Evolutionary conservation across 2,888 invertebrate species (phyloP).

Genomic region (Ormia ochracea): DNA sequence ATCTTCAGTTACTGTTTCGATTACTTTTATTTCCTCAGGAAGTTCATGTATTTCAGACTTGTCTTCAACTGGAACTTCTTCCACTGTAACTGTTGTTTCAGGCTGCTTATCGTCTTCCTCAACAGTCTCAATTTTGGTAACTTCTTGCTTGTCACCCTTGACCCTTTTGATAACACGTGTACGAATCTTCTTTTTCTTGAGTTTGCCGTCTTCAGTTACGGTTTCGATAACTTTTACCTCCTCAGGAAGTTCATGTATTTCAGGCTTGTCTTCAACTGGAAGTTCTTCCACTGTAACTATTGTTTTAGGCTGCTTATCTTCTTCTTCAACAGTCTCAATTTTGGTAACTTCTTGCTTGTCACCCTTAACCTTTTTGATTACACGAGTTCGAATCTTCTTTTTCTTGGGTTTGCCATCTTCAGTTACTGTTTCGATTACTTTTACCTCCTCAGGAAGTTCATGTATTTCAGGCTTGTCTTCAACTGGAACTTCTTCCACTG

Average conservation of each 20-base stretch:
- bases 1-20: background rate
- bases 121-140: conserved; percentile 5
- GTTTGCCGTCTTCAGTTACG: background rate
- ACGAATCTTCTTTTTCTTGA: background rate
- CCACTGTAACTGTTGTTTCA: conserved; percentile 6
- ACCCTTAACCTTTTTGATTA: conserved; percentile 1
- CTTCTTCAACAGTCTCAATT: conserved; percentile 12
- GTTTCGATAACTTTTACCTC: conserved; percentile 2
- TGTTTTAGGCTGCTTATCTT: background rate
- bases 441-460: conserved; percentile 62
- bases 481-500: conserved; percentile 62
- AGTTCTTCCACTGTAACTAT: background rate
- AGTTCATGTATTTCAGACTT: background rate
- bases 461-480: conserved; percentile 69
- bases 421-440: background rate
- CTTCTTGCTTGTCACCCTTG: background rate
- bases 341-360: conserved; percentile 9
- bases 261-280: background rate
- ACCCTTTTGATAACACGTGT: conserved; percentile 8
- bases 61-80: background rate
- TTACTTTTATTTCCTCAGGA: background rate
- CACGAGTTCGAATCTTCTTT: conserved; percentile 7
- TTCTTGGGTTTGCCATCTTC: conserved; percentile 2
- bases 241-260: background rate
- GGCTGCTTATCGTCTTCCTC: conserved; percentile 2